phyloP scores from a whole-genome alignment of 2,888 invertebrate genomes.

The Cyclophora punctaria region DNA sequence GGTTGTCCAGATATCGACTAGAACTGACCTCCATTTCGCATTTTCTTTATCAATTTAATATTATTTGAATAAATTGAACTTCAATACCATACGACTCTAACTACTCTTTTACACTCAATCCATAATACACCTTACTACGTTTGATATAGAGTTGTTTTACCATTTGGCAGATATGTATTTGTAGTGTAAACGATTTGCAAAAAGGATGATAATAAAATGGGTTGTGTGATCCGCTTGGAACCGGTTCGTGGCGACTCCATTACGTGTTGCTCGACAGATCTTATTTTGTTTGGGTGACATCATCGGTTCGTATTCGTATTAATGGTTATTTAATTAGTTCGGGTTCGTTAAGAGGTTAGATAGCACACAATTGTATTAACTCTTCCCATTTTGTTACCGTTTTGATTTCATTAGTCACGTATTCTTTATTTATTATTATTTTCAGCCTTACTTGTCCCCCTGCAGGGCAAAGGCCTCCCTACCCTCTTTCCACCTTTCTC shows the following conservation, averaged over 20 bases:
- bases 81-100: conserved; percentile 23
- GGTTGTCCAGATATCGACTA: conserved; percentile 28
- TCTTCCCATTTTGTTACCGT: no score
- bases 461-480: no score
- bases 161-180: conserved; percentile 15
- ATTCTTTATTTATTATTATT: no score
- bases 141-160: conserved; percentile 9
- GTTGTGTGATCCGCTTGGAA: conserved; percentile 45
- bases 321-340: no score
- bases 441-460: no score
- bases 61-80: conserved; percentile 53
- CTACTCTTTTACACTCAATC: neutral
- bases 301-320: no score
- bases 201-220: conserved; percentile 62
- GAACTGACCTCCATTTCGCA: conserved; percentile 50
- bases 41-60: conserved; percentile 54
- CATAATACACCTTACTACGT: conserved; percentile 8
- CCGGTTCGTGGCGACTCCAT: conserved; percentile 26
- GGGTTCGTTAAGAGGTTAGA: no score
- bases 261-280: conserved; percentile 10
- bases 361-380: no score
- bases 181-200: conserved; percentile 49
- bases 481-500: no score
- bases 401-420: no score
- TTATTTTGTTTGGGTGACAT: neutral